phyloP scores from a whole-genome alignment of 2,113 vertebrate genomes.

The Notechis scutatus region DNA sequence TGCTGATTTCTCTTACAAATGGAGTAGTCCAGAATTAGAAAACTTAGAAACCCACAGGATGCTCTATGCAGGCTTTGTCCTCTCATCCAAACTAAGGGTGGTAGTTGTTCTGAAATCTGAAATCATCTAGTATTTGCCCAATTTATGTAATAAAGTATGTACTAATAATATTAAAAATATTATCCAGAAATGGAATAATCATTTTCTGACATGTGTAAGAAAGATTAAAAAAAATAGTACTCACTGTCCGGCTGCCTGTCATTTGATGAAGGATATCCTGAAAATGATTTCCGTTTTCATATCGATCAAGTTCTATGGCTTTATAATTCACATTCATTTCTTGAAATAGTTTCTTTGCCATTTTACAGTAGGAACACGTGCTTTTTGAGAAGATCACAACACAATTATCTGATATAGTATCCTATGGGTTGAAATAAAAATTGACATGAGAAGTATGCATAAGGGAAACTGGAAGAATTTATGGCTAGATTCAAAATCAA shows the following conservation, averaged over 20 bases:
- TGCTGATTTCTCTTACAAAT: background rate
- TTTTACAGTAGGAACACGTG: slow-evolving; percentile 87
- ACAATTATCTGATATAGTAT: slow-evolving; percentile 85
- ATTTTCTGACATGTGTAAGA: background rate
- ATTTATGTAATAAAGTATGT: background rate
- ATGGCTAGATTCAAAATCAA: background rate
- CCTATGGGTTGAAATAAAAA: slow-evolving; percentile 62
- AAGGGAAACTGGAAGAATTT: background rate
- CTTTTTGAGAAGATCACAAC: slow-evolving; percentile 97
- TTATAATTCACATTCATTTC: slow-evolving; percentile 82
- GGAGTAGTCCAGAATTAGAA: background rate
- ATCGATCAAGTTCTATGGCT: slow-evolving; percentile 84
- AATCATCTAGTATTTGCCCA: background rate
- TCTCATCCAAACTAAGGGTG: background rate
- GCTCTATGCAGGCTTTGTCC: background rate
- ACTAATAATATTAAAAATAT: background rate
- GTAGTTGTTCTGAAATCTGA: background rate
- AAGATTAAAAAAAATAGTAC: slow-evolving; percentile 29
- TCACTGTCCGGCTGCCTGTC: slow-evolving; percentile 87
- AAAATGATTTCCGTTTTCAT: slow-evolving; percentile 79
- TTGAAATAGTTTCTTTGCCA: slow-evolving; percentile 90
- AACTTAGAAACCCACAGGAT: background rate
- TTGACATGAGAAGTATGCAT: background rate
- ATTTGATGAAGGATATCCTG: slow-evolving; percentile 84
- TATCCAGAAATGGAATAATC: background rate